A percentile compares a stretch with the other conserved stretches of the same genome.
Conservation (phyloP, 1,140 invertebrate species). For the Heliothis subflexa region DNA sequence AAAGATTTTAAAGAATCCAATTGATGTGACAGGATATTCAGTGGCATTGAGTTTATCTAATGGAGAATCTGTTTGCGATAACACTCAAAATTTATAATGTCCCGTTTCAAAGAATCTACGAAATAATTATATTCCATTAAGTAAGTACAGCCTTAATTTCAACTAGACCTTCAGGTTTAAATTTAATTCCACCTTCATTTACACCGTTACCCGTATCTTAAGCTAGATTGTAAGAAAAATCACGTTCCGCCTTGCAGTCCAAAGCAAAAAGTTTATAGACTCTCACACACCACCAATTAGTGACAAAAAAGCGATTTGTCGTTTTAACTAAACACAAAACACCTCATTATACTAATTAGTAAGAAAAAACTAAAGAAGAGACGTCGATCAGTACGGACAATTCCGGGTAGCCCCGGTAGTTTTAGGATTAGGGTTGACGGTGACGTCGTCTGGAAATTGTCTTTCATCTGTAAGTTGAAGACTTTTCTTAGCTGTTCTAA, state of each 20-base stretch:
- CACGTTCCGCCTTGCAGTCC: slow-evolving; percentile 16
- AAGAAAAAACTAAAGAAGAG: slow-evolving; percentile 69
- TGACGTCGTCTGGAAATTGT: background rate
- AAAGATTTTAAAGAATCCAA: no score
- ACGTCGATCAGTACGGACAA: slow-evolving; percentile 67
- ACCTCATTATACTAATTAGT: slow-evolving; percentile 81
- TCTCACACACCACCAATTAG: slow-evolving; percentile 48
- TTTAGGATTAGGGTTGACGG: slow-evolving; percentile 41
- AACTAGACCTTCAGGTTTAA: background rate
- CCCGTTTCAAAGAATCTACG: background rate
- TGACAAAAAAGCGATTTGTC: slow-evolving; percentile 44
- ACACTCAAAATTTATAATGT: background rate
- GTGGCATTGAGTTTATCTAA: no score
- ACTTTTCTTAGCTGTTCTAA: background rate
- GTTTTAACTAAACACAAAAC: slow-evolving; percentile 56
- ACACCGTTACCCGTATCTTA: slow-evolving; percentile 29
- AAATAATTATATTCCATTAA: background rate
- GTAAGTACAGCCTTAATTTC: slow-evolving; percentile 23
- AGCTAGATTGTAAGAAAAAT: slow-evolving; percentile 29
- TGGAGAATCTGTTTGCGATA: background rate
- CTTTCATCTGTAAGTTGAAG: background rate
- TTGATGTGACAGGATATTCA: no score
- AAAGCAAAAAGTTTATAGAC: slow-evolving; percentile 17
- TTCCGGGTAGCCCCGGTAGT: slow-evolving; percentile 64
- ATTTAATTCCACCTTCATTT: slow-evolving; percentile 28